A percentile compares a stretch with the other conserved stretches of the same genome.
Conservation (phyloP, 2,888 invertebrate species). For the Leptogaster cylindrica region DNA sequence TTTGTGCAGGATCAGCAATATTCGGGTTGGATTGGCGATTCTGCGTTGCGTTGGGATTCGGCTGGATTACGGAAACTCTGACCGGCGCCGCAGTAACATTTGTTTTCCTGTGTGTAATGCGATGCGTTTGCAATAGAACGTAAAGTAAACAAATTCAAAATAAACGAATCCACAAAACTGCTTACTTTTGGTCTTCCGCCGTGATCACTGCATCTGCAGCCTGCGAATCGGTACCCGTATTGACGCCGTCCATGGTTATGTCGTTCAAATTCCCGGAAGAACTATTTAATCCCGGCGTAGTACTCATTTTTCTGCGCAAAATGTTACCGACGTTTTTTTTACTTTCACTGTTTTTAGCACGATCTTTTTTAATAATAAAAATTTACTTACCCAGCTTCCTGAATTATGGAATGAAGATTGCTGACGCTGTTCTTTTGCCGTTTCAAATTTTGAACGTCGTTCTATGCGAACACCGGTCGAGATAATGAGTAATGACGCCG, state of each 20-base stretch:
- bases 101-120: slow-evolving; percentile 49
- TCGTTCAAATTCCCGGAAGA: slow-evolving; percentile 48
- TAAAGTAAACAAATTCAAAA: neutral
- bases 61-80: slow-evolving; percentile 46
- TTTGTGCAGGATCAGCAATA: slow-evolving; percentile 43
- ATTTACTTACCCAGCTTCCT: slow-evolving; percentile 61
- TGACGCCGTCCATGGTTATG: slow-evolving; percentile 41
- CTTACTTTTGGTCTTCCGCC: slow-evolving; percentile 53
- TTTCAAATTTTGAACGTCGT: slow-evolving; percentile 74
- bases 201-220: too few relatives aligned
- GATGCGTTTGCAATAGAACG: too few relatives aligned
- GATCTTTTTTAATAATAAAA: neutral
- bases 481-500: slow-evolving; percentile 7
- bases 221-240: too few relatives aligned
- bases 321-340: neutral
- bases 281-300: slow-evolving; percentile 48
- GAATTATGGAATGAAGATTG: slow-evolving; percentile 86
- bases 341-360: too few relatives aligned
- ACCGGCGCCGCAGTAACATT: slow-evolving; percentile 48
- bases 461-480: neutral
- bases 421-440: slow-evolving; percentile 94
- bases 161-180: slow-evolving; percentile 45
- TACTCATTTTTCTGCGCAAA: slow-evolving; percentile 41
- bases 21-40: neutral
- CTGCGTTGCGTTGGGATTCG: slow-evolving; percentile 46